Base-by-base conservation (phyloP, 2,888 invertebrate species). In the Poecilus cupreus region DNA sequence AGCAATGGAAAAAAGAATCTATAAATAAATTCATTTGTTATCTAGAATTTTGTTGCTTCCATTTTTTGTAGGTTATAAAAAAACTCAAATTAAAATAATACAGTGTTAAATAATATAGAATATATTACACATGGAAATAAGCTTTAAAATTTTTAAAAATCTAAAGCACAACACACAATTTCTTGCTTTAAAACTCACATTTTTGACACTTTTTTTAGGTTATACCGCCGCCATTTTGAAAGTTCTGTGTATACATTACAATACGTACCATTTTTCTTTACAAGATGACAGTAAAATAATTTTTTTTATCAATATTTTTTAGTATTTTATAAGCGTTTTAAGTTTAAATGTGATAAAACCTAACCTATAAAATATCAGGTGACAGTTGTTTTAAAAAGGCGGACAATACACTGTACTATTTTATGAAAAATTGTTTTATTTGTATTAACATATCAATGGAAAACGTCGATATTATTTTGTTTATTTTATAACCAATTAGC, bases 61-160 rank as follows among this genome's bases (percentile, higher is more conserved):
- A 70, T 37, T 10, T 16, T 20, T 37, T 8, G 32, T 70, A 37
- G 24, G 20, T 37, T 20, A 13, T n/a, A 68, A 64, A 22, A 24
- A 8, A 8, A 64, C 11, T 39, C 39, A 26, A 13, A 37, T 18
- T 70, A 8, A 18, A 24, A 57, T n/a, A 57, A 16, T 24, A 57
- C 22, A 57, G 54, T 54, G 54, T 54, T 13, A 54, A 54, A 16
- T 70, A 70, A 70, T 70, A 70, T 37, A 70, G 70, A 32, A 32
- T 32, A 32, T 32, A 32, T 6, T 32, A n/a, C 32, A 32, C 32
- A 32, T 5, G 8, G 4, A 32, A 1, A 32, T 32, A 32, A 32
- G 32, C 32, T 32, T 32, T 32, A 32, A 32, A 32, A 5, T 32
- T 32, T 32, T 32, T 32, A 32, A 32, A 32, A 32, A n/a, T n/a